Evolutionary conservation across 2,113 vertebrate genomes (phyloP).

Genomic region (Pipra filicauda): DNA sequence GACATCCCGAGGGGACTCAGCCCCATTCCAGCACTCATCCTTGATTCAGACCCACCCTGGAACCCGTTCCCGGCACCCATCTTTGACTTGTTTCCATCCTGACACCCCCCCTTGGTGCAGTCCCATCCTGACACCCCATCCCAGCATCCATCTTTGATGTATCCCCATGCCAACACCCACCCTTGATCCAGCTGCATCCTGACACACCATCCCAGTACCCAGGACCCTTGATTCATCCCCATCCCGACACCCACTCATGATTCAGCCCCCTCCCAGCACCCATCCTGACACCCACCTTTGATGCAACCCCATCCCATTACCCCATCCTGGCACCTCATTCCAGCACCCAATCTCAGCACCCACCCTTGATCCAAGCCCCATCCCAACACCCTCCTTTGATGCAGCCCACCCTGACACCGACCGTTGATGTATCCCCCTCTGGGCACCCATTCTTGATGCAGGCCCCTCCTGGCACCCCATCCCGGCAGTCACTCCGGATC

Average conservation of each 20-base stretch:
- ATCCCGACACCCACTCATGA: not conserved
- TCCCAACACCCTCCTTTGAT: not conserved
- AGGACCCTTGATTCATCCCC: not conserved
- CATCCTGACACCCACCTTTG: not conserved
- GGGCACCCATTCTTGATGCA: not conserved
- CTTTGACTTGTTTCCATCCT: not conserved
- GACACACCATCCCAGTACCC: not conserved
- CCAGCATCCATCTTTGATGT: not conserved
- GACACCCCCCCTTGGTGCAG: not conserved
- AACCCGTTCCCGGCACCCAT: not conserved
- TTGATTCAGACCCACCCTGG: slow-evolving; percentile 72
- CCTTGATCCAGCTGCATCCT: slow-evolving; percentile 76
- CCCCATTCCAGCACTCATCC: slow-evolving; percentile 23
- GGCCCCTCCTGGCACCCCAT: not conserved
- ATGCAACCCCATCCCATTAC: not conserved
- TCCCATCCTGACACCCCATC: not conserved
- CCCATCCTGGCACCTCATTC: not conserved
- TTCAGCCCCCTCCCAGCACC: not conserved
- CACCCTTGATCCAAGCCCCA: not conserved
- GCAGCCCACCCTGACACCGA: not conserved
- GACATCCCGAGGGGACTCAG: not conserved
- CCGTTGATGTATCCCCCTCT: not conserved
- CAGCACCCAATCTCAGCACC: not conserved
- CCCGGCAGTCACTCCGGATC: slow-evolving; percentile 39
- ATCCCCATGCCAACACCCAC: not conserved